phyloP scores from a whole-genome alignment of 2,113 vertebrate genomes.

The Trematomus loennbergii region DNA sequence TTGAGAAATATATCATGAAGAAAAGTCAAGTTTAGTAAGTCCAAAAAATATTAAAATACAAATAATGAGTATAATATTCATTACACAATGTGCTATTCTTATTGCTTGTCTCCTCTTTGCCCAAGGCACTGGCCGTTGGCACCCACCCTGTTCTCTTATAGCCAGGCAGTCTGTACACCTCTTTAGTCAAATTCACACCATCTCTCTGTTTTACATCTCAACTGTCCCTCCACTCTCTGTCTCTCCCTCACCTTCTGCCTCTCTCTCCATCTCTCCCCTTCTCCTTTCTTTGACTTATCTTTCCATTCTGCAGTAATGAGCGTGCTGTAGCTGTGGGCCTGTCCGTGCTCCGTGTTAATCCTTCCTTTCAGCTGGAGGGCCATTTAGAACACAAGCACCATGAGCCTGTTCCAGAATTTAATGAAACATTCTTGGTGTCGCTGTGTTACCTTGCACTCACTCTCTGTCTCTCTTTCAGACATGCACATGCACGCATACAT shows the following conservation, averaged over 20 bases:
- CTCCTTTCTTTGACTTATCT: constrained; percentile 54
- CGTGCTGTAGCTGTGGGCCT: constrained; percentile 68
- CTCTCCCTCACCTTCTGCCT: constrained; percentile 20
- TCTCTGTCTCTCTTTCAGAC: constrained; percentile 49
- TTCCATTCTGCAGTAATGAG: constrained; percentile 78
- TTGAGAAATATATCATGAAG: too few relatives aligned
- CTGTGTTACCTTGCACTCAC: constrained; percentile 54
- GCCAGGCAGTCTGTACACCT: not conserved
- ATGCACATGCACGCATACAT: constrained; percentile 47
- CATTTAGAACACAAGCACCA: constrained; percentile 77
- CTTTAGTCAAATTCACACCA: constrained; percentile 35
- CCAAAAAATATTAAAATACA: too few relatives aligned
- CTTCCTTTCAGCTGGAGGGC: constrained; percentile 81
- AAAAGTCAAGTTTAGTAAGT: too few relatives aligned
- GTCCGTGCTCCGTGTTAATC: constrained; percentile 76
- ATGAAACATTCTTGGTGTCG: constrained; percentile 82
- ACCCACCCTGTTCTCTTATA: not conserved
- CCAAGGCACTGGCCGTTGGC: not conserved
- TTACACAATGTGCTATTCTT: constrained; percentile 1
- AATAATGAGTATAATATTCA: not conserved
- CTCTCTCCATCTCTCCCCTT: constrained; percentile 4
- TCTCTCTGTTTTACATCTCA: constrained; percentile 42
- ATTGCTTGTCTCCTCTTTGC: not conserved
- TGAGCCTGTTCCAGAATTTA: constrained; percentile 78
- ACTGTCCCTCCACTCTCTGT: not conserved